phyloP scores from a whole-genome alignment of 2,888 invertebrate species.

The Ormyrus rosae region DNA sequence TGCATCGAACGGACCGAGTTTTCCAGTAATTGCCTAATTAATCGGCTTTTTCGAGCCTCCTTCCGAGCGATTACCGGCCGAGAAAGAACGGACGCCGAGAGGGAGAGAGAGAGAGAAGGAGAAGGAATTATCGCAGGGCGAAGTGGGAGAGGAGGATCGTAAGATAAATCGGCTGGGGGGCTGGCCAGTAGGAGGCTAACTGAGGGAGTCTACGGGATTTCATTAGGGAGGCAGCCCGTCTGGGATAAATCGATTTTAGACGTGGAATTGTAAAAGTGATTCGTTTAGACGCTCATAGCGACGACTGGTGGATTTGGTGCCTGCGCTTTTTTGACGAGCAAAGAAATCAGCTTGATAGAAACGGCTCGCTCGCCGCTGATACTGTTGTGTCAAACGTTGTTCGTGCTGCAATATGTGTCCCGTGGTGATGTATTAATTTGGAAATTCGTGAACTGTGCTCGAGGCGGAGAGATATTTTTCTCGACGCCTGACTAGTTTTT shows the following conservation, averaged over 20 bases:
- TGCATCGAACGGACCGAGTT: conserved; percentile 49
- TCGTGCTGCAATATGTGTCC: too few relatives aligned
- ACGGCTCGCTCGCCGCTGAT: too few relatives aligned
- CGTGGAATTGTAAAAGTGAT: neutral
- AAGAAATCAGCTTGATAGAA: too few relatives aligned
- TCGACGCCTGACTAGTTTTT: too few relatives aligned
- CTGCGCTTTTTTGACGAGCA: neutral
- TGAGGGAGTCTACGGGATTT: neutral
- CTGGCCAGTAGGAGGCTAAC: conserved; percentile 19
- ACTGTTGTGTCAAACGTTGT: too few relatives aligned
- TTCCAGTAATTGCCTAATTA: conserved; percentile 49
- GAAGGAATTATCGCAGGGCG: neutral
- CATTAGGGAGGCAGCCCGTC: neutral
- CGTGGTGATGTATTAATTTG: too few relatives aligned
- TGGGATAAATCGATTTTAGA: neutral
- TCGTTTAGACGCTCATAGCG: neutral
- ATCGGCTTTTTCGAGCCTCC: conserved; percentile 3
- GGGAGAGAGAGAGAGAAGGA: neutral
- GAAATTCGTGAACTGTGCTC: too few relatives aligned
- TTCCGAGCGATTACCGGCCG: neutral
- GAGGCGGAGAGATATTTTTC: too few relatives aligned
- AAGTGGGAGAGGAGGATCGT: conserved; percentile 10
- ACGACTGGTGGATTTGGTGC: neutral
- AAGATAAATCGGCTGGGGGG: conserved; percentile 14
- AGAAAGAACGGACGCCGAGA: neutral